A percentile compares a stretch with the other conserved stretches of the same genome.
phyloP scores from a whole-genome alignment of 2,888 invertebrate genomes.

The Zeuzera pyrina region DNA sequence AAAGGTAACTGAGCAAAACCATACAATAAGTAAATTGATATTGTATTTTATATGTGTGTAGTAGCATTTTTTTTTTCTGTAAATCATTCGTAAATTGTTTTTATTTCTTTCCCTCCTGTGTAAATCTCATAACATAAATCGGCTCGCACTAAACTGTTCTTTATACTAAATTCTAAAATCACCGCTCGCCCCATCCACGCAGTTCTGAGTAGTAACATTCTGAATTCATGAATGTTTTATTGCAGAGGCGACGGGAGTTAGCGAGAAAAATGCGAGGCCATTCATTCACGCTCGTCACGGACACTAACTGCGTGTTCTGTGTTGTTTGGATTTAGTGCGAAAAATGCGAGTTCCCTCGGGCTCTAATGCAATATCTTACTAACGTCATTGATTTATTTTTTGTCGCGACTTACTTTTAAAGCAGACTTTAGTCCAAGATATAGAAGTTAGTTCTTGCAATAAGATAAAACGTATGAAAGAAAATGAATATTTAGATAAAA shows the following conservation, averaged over 20 bases:
- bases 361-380: slow-evolving; percentile 41
- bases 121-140: slow-evolving; percentile 29
- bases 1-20: too few relatives aligned
- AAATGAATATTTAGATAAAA: too few relatives aligned
- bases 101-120: too few relatives aligned
- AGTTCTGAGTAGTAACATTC: slow-evolving; percentile 50
- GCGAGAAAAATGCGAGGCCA: slow-evolving; percentile 60
- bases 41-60: too few relatives aligned
- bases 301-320: slow-evolving; percentile 60
- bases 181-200: slow-evolving; percentile 35
- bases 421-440: too few relatives aligned
- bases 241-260: slow-evolving; percentile 51
- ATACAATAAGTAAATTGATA: too few relatives aligned
- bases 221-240: slow-evolving; percentile 67
- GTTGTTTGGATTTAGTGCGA: slow-evolving; percentile 58
- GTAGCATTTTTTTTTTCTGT: too few relatives aligned
- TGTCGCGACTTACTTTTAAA: too few relatives aligned
- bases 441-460: too few relatives aligned
- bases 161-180: slow-evolving; percentile 32
- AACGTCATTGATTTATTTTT: slow-evolving; percentile 33
- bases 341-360: slow-evolving; percentile 41
- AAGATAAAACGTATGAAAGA: too few relatives aligned
- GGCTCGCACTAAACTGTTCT: slow-evolving; percentile 25
- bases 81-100: too few relatives aligned
- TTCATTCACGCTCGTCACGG: slow-evolving; percentile 64